Base-by-base conservation (phyloP, 2,113 vertebrate species). In the Microtus ochrogaster region DNA sequence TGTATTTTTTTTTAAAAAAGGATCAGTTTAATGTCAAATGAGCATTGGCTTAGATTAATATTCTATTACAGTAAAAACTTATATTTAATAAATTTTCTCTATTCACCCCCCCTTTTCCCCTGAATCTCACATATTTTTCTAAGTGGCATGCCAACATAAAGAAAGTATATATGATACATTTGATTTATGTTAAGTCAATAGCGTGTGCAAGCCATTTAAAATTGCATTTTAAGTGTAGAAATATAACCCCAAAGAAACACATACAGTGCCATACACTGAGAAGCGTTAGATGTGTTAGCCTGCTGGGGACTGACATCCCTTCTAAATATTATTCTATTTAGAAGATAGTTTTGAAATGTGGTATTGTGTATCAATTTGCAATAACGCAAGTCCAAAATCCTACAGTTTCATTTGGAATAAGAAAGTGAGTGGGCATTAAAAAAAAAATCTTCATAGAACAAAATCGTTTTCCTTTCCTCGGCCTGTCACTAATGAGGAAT, bases 41-140 rank as follows among this genome's bases (percentile, higher is more conserved):
- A 98, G 98, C 98, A 98, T 98, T 98, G 98, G 98, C 98, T 99
- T 99, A 98, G 98, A 97, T 99, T 99, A 99, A 99, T 99, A 99
- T 99, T 99, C 98, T 98, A 98, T 99, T 99, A 99, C 99, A 99
- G 98, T 98, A 98, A 98, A 99, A 99, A 99, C 97, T 98, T 98
- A 98, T 98, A 98, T 99, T 99, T 99, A 99, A 99, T 99, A 99
- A 97, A 98, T 98, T 98, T 99, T 98, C 98, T 98, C 97, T 97
- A 98, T 98, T 96, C 98, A 98, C 98, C 86, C 97, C 89, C 36
- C 16, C 55, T 55, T 58, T 28, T 12, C 30, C 21, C 81, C 65
- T 97, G 96, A 97, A 98, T 96, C 97, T 97, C 98, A 97, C 98
- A 94, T 99, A 98, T 98, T 99, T 99, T 99, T 98, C 98, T 98